phyloP scores from a whole-genome alignment of 2,797 vertebrate genomes.

The Australoheros facetus region DNA sequence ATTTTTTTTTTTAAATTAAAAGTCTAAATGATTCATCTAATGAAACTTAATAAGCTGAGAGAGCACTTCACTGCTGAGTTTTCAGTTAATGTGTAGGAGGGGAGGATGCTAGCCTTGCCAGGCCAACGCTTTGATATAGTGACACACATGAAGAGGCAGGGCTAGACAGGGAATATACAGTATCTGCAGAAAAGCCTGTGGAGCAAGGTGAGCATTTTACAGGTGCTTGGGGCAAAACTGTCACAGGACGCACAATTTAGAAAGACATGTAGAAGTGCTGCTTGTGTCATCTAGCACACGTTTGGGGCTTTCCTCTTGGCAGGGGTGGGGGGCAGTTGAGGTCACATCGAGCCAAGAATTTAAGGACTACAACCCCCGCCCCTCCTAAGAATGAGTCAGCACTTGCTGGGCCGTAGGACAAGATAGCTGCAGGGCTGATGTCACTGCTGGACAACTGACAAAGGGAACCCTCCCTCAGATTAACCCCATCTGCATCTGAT shows the following conservation, averaged over 20 bases:
- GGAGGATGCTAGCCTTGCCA: slow-evolving; percentile 5
- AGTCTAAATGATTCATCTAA: slow-evolving; percentile 60
- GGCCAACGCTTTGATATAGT: slow-evolving; percentile 3
- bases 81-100: slow-evolving; percentile 20
- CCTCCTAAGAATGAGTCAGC: slow-evolving; percentile 26
- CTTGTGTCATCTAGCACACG: slow-evolving; percentile 8
- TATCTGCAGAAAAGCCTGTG: slow-evolving; percentile 10
- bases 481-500: slow-evolving; percentile 42
- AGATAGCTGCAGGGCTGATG: slow-evolving; percentile 66
- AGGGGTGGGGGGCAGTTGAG: slow-evolving; percentile 3
- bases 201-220: slow-evolving; percentile 8
- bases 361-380: slow-evolving; percentile 17
- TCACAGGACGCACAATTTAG: neutral
- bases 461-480: slow-evolving; percentile 68
- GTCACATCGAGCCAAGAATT: slow-evolving; percentile 50
- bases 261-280: neutral
- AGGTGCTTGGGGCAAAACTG: slow-evolving; percentile 22
- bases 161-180: neutral
- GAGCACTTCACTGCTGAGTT: slow-evolving; percentile 21
- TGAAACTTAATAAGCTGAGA: slow-evolving; percentile 39
- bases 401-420: slow-evolving; percentile 41
- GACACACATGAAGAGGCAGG: neutral
- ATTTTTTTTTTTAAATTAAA: slow-evolving; percentile 34
- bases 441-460: slow-evolving; percentile 69
- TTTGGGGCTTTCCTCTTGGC: slow-evolving; percentile 43